phyloP scores from a whole-genome alignment of 2,113 vertebrate genomes.

The Ciconia stormi region DNA sequence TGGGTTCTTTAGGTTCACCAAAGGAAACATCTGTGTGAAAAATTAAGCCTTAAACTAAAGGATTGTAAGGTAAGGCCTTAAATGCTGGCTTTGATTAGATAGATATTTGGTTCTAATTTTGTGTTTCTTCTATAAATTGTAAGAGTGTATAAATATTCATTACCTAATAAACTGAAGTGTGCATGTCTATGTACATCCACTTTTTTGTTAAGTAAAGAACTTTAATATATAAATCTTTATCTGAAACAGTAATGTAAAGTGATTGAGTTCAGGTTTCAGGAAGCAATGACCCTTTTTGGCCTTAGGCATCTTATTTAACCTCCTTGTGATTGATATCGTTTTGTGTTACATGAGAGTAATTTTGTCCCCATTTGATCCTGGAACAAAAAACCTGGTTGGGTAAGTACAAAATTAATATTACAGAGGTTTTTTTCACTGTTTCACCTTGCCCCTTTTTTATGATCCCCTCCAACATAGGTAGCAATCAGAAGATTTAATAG shows the following conservation, averaged over 20 bases:
- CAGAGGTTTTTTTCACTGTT: not conserved
- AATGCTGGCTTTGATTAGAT: not conserved
- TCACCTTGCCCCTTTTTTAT: not conserved
- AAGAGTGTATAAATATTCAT: not conserved
- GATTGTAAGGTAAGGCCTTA: not conserved
- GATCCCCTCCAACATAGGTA: not conserved
- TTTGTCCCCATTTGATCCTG: not conserved
- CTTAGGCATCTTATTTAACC: not conserved
- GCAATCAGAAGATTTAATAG: not conserved
- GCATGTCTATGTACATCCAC: not conserved
- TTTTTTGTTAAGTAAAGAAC: not conserved
- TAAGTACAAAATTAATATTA: not conserved
- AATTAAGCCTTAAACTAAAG: not conserved
- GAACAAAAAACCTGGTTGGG: not conserved
- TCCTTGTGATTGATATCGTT: not conserved
- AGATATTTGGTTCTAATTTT: not conserved
- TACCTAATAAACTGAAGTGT: not conserved
- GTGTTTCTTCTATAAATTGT: not conserved
- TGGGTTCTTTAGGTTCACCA: not conserved
- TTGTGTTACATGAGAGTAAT: not conserved
- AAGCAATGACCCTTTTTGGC: not conserved
- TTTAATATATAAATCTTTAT: not conserved
- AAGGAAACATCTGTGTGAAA: not conserved
- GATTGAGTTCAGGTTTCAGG: not conserved
- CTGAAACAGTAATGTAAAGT: not conserved